Evolutionary conservation across 1,140 invertebrate species (phyloP), one percentile per base, ranked within the genome.

Genomic region (Cydia fagiglandana): DNA sequence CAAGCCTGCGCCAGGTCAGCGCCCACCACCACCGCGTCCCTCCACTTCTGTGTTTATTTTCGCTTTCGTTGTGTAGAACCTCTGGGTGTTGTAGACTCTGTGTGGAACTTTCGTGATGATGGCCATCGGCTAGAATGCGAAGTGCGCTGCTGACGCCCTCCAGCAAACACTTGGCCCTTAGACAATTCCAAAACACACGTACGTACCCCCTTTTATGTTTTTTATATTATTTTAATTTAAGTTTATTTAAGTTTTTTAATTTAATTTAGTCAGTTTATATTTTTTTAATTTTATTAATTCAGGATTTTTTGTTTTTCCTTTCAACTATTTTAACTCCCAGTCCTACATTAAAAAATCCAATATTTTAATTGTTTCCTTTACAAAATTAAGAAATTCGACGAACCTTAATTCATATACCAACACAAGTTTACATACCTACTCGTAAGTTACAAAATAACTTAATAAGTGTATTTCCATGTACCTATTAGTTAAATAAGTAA

Each of bases 1-100:
- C 77, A 93, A 93, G 90, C 85, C 89, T 87, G 91, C 91, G 91
- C 89, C 90, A 93, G 91, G 91, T 92, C 89, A 93, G 92, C 89
- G 91, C 91, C 87, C 89, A 87, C 84, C 17, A 88, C 82, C 85
- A 88, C 87, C 87, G 84, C 84, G 84, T 81, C 80, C 89, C 83
- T 82, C 84, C 84, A 87, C 88, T 90, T 91, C 91, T 93, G 91
- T 93, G 88, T 90, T 90, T 89, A 89, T 91, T 91, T 91, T 92
- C 90, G 87, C 91, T 92, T 91, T 92, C 88, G 84, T 92, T 91
- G 91, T 91, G 88, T 90, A 92, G 89, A 93, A 89, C 87, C 89
- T 91, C 83, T 88, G 86, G 89, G 86, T 90, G 83, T 89, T 83
- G 82, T 91, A 91, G 90, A 91, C 89, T 87, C 83, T 91, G 88